These are phyloP conservation scores for Nyctereutes procyonoides DNA, from an alignment of 2,113 vertebrate species.

Conservation along the genomic window DNA sequence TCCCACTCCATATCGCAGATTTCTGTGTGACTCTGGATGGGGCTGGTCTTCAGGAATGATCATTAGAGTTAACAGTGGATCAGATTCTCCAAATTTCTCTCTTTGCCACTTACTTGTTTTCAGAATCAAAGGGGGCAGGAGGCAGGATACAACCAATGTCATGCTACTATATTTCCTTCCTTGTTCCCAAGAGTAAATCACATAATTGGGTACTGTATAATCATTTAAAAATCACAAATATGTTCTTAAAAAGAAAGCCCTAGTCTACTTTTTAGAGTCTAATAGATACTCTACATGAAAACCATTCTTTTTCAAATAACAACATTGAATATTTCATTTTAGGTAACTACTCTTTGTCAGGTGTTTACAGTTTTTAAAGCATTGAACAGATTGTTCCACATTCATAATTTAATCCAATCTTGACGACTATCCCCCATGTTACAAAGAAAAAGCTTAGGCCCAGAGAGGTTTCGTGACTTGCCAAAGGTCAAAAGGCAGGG, in stretches of 20 bases:
- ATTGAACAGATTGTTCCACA: neutral
- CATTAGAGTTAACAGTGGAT: neutral
- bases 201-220: neutral
- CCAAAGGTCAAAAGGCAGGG: neutral
- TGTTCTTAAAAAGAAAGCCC: neutral
- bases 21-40: neutral
- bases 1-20: neutral
- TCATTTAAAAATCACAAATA: neutral
- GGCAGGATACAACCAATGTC: neutral
- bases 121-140: neutral
- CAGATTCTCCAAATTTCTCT: neutral
- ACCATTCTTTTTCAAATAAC: slow-evolving; percentile 40
- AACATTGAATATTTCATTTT: neutral
- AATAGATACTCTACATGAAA: neutral
- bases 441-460: neutral
- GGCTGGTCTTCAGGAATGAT: neutral
- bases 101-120: neutral
- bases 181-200: neutral
- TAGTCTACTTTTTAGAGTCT: neutral
- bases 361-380: neutral
- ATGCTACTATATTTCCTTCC: neutral
- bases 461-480: neutral
- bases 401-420: neutral
- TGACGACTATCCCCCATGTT: neutral
- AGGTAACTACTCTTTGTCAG: slow-evolving; percentile 3